Percentiles rank a stretch among this genome's conserved stretches.
phyloP scores from a whole-genome alignment of 2,888 invertebrate genomes.

The Allophyes oxyacanthae region DNA sequence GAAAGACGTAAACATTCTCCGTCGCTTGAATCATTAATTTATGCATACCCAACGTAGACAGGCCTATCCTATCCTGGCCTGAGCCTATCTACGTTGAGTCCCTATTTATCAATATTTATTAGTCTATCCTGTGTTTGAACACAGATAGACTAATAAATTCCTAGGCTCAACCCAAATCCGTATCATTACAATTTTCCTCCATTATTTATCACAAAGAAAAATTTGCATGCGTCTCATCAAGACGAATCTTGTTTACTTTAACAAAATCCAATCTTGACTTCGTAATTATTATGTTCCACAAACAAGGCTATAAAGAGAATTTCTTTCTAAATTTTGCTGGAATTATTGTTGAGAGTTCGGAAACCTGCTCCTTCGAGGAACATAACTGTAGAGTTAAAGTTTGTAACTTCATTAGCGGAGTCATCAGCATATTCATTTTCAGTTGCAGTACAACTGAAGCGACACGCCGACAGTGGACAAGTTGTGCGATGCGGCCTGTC shows the following conservation, averaged over 20 bases:
- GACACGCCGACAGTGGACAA: too few species aligned
- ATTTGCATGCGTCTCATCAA: slow-evolving; percentile 29
- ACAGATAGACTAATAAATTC: slow-evolving; percentile 35
- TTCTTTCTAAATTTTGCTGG: slow-evolving; percentile 14
- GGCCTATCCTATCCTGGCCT: slow-evolving; percentile 1
- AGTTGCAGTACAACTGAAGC: not conserved
- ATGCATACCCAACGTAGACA: slow-evolving; percentile 14
- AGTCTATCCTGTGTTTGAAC: too few species aligned
- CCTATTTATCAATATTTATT: too few species aligned
- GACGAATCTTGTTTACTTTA: slow-evolving; percentile 33
- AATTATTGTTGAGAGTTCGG: slow-evolving; percentile 24
- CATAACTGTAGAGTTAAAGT: slow-evolving; percentile 45
- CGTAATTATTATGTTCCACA: slow-evolving; percentile 41
- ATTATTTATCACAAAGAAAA: slow-evolving; percentile 18
- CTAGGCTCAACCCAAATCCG: slow-evolving; percentile 38
- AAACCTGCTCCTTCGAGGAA: slow-evolving; percentile 24
- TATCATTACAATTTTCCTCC: slow-evolving; percentile 14
- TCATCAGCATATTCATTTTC: slow-evolving; percentile 23
- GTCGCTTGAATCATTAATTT: slow-evolving; percentile 27
- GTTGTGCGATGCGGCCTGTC: too few species aligned
- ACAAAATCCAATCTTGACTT: slow-evolving; percentile 36
- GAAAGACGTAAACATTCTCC: not conserved
- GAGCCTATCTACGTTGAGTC: too few species aligned
- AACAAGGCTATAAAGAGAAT: slow-evolving; percentile 29
- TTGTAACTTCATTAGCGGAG: slow-evolving; percentile 43